Evolutionary conservation across 2,113 vertebrate genomes (phyloP), one percentile per base, ranked within the genome.

Genomic region (Sander lucioperca): DNA sequence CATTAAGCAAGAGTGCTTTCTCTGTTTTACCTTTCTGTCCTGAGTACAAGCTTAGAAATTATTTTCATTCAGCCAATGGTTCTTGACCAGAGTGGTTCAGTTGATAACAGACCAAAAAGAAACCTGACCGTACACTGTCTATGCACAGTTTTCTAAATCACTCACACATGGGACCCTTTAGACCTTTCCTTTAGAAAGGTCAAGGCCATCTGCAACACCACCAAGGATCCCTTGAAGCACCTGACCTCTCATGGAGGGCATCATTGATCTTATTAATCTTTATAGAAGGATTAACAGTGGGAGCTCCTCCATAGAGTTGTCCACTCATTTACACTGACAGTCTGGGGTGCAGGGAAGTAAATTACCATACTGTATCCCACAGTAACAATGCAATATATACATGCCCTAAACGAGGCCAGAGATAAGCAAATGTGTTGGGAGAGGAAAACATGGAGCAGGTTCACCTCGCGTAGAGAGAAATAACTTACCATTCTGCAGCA

Each of bases 401-500:
- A 87, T 68, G 74, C 56, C 51, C 81, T 87, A 69, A 88, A 88
- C 59, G 23, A 83, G 88, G 81, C 56, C 50, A 62, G 58, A 87
- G 93, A 93, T 91, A 91, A 92, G 90, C 82, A 92, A 93, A 93
- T 87, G 90, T 33, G 81, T 76, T 70, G 58, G 47, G 64, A 54
- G 48, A 63, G 59, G 68, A 85, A 88, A 89, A 86, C 88, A 90
- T 47, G 58, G 56, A 71, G 75, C 71, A 73, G 77, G 86, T 90
- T 94, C 80, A 93, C 81, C 88, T 89, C 54, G 13, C 85, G 47
- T 78, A 48, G 83, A 86, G 80, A 89, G 89, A 87, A 86, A 91
- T 88, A 91, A 90, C 82, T 88, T 93, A 92, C 86, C 94, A 92
- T 92, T 94, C 86, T 65, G 94, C 92, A 82, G 85, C 72, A 62